Percentiles rank a stretch among this genome's conserved stretches.
phyloP scores from a whole-genome alignment of 2,113 vertebrate species.

The Dryoscopus gambensis region DNA sequence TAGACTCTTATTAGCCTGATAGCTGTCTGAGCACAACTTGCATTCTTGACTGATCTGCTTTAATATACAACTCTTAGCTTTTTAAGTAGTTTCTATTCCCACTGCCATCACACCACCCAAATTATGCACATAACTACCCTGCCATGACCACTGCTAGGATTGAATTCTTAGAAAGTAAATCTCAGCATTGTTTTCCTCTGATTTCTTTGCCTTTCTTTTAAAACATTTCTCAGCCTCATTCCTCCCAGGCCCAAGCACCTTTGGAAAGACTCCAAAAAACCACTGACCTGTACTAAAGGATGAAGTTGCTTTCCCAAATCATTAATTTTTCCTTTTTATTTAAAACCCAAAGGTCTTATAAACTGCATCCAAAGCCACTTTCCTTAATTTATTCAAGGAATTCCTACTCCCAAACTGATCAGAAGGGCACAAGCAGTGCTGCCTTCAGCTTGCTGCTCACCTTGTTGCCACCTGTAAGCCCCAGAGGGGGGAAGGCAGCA shows the following conservation, averaged over 20 bases:
- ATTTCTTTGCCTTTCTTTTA: neutral
- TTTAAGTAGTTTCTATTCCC: neutral
- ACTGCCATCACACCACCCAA: neutral
- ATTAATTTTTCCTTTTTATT: neutral
- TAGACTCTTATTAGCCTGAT: slow-evolving; percentile 2
- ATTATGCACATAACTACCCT: neutral
- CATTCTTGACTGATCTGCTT: neutral
- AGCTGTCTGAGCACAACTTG: neutral
- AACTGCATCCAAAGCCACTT: neutral
- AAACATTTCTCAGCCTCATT: neutral
- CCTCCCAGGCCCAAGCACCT: neutral
- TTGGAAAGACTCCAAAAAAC: neutral
- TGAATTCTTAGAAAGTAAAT: slow-evolving; percentile 7
- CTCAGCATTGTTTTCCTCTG: neutral
- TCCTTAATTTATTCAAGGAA: neutral
- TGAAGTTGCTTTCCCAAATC: neutral
- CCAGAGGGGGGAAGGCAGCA: neutral
- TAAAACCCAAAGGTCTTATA: neutral
- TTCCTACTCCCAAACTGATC: neutral
- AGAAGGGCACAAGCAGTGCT: neutral
- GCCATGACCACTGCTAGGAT: neutral
- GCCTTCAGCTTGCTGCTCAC: neutral
- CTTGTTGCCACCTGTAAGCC: neutral
- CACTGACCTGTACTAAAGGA: neutral
- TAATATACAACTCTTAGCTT: neutral